phyloP scores from a whole-genome alignment of 2,797 vertebrate species.

The Xenentodon cancila region DNA sequence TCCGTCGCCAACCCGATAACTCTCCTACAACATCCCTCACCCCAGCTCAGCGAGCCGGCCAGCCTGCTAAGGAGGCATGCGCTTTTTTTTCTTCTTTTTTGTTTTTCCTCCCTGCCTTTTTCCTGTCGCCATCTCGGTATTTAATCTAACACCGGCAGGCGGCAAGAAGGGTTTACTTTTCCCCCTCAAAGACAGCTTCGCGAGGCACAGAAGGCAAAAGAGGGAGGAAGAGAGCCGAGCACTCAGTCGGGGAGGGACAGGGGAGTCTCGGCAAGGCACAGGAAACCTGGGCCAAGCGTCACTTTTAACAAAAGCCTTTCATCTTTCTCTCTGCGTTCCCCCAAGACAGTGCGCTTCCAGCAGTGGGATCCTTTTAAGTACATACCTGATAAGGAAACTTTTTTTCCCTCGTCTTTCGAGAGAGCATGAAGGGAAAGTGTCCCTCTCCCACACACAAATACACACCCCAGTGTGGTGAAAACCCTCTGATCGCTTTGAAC shows the following conservation, averaged over 20 bases:
- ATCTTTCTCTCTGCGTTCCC: constrained; percentile 85
- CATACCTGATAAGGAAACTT: constrained; percentile 92
- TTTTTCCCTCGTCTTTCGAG: constrained; percentile 65
- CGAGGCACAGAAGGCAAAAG: constrained; percentile 66
- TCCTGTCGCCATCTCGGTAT: constrained; percentile 99
- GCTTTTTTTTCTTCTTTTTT: constrained; percentile 72
- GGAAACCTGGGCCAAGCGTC: constrained; percentile 93
- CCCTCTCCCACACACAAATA: constrained; percentile 75
- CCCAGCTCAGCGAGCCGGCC: constrained; percentile 44
- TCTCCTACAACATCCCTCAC: constrained; percentile 78
- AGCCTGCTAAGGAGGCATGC: constrained; percentile 40
- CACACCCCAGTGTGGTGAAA: constrained; percentile 58
- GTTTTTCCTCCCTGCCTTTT: constrained; percentile 97
- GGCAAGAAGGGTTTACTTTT: constrained; percentile 93
- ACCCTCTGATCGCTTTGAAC: constrained; percentile 78
- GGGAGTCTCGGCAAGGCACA: constrained; percentile 78
- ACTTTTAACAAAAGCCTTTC: constrained; percentile 96
- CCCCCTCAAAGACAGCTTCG: constrained; percentile 82
- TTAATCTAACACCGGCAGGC: constrained; percentile 98
- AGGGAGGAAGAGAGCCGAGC: constrained; percentile 69
- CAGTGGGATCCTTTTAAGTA: constrained; percentile 92
- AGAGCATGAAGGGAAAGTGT: constrained; percentile 85
- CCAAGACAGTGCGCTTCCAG: constrained; percentile 87
- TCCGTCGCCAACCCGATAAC: constrained; percentile 92
- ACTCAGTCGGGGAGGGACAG: constrained; percentile 67